phyloP scores from a whole-genome alignment of 2,113 vertebrate species.

The Indicator indicator region DNA sequence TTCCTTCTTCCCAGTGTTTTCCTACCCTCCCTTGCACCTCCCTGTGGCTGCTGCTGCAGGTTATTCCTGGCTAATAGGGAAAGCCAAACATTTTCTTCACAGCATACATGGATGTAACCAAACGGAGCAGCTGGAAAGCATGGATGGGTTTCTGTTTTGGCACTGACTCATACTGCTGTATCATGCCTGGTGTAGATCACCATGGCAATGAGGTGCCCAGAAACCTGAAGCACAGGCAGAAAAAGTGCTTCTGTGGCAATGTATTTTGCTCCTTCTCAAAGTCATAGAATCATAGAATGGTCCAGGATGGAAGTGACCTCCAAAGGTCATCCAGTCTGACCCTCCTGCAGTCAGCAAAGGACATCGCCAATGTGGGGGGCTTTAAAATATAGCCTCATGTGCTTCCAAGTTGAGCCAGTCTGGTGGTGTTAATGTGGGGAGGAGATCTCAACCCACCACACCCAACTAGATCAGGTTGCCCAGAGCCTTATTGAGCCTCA shows the following conservation, averaged over 20 bases:
- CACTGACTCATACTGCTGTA: not conserved
- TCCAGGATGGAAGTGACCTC: no score
- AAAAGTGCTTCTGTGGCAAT: not conserved
- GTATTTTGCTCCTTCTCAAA: not conserved
- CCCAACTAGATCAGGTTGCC: no score
- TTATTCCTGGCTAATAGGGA: not conserved
- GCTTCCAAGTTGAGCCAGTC: no score
- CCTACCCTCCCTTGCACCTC: not conserved
- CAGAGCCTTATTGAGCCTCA: no score
- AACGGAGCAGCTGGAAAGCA: not conserved
- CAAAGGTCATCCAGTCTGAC: no score
- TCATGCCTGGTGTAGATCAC: not conserved
- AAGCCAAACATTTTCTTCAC: not conserved
- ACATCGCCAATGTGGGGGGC: no score
- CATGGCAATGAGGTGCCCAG: not conserved
- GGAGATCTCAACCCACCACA: no score
- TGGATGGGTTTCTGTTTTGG: not conserved
- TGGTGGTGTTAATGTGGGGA: no score
- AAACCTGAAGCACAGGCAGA: not conserved
- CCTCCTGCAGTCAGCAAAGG: no score
- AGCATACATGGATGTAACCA: not conserved
- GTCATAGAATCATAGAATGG: not conserved
- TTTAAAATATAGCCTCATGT: no score
- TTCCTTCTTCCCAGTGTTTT: not conserved
- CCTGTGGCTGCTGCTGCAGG: fast-evolving